These are phyloP conservation scores for Himalopsyche japonica DNA, from an alignment of 2,888 invertebrate species.

Conservation along the genomic window DNA sequence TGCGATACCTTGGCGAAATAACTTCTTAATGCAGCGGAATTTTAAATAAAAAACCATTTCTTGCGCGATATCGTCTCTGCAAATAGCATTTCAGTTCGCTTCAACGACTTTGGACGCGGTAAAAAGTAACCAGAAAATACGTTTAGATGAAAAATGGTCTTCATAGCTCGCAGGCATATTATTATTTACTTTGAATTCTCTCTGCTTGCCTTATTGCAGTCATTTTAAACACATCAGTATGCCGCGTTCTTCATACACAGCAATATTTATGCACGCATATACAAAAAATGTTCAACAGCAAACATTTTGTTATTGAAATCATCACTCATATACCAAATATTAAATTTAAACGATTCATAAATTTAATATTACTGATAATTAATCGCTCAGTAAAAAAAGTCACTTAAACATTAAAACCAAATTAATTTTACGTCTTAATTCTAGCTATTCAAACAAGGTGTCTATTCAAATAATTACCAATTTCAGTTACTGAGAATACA, in stretches of 20 bases:
- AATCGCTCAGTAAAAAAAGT: too few relatives aligned
- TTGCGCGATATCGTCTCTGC: conserved; percentile 32
- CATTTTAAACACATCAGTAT: conserved; percentile 39
- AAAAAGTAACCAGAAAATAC: conserved; percentile 20
- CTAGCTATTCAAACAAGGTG: too few relatives aligned
- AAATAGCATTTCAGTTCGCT: conserved; percentile 25
- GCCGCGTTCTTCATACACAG: conserved; percentile 11
- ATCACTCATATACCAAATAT: not conserved
- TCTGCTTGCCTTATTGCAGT: conserved; percentile 28
- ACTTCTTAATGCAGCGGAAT: conserved; percentile 31
- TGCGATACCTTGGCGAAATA: conserved; percentile 15
- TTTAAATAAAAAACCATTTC: conserved; percentile 21
- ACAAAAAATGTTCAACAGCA: not conserved
- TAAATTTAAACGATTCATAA: not conserved
- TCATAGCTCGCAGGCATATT: conserved; percentile 31
- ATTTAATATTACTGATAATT: too few relatives aligned
- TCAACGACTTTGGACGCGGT: conserved; percentile 8
- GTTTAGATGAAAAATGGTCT: conserved; percentile 32
- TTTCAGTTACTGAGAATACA: too few relatives aligned
- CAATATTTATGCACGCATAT: not conserved
- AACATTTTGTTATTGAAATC: not conserved
- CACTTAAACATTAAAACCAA: too few relatives aligned
- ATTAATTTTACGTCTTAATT: too few relatives aligned
- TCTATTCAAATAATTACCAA: too few relatives aligned
- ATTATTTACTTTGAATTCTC: conserved; percentile 33